Percentiles rank a stretch among this genome's conserved stretches.
phyloP scores from a whole-genome alignment of 2,888 invertebrate species.

The Mimumesa dahlbomi region DNA sequence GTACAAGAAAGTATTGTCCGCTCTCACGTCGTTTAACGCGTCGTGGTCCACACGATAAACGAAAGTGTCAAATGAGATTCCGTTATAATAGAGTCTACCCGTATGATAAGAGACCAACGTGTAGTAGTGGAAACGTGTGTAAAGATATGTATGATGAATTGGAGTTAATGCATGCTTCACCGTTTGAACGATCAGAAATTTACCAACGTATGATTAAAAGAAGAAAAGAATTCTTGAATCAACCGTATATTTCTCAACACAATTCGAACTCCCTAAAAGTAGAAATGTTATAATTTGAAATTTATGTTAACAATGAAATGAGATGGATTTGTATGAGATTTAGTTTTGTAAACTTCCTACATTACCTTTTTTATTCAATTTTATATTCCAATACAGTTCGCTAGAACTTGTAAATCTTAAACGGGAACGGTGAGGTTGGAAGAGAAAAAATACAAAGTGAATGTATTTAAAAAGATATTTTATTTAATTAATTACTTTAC shows the following conservation, averaged over 20 bases:
- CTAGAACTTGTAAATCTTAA: not conserved
- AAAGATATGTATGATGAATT: slow-evolving; percentile 65
- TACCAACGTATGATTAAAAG: slow-evolving; percentile 54
- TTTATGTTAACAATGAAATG: no score
- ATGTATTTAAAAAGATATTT: slow-evolving; percentile 54
- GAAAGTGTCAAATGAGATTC: slow-evolving; percentile 52
- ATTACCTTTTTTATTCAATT: no score
- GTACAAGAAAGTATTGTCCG: slow-evolving; percentile 58
- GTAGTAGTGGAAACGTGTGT: slow-evolving; percentile 62
- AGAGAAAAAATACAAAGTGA: not conserved
- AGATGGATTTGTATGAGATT: no score
- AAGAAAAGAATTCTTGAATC: slow-evolving; percentile 58
- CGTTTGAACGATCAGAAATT: slow-evolving; percentile 35
- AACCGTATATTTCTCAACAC: slow-evolving; percentile 49
- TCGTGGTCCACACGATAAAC: slow-evolving; percentile 45
- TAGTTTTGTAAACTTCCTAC: no score
- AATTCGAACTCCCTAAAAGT: no score
- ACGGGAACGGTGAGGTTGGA: not conserved
- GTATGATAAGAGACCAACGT: slow-evolving; percentile 55
- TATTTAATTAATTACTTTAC: slow-evolving; percentile 83
- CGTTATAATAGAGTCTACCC: slow-evolving; percentile 31
- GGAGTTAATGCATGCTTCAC: slow-evolving; percentile 53
- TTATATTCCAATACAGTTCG: no score
- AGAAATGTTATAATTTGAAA: no score
- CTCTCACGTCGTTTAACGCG: slow-evolving; percentile 54